Evolutionary conservation across 2,888 invertebrate genomes (phyloP), one percentile per base, ranked within the genome.

Genomic region (Entomobrya multifasciata): DNA sequence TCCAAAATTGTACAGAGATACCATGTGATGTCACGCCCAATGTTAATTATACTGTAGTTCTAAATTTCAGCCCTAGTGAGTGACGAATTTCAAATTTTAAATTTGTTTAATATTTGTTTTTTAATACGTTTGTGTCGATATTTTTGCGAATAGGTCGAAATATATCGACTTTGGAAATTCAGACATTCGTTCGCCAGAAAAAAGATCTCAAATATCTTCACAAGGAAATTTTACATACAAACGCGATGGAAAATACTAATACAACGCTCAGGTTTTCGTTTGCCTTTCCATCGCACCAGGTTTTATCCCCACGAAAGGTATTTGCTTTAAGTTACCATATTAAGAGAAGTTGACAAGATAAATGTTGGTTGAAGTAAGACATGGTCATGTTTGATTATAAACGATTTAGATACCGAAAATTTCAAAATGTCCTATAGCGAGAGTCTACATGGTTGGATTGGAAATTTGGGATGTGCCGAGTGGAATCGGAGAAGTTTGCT

Each of bases 401-500:
- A n/a, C n/a, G n/a, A n/a, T n/a, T n/a, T n/a, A n/a, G n/a, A n/a
- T 57, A 0, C 30, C 62, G 83, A 83, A 65, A 41, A n/a, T n/a
- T 13, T 11, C 13, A 13, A 83, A 76, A 65, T 83, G 83, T 22
- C 4, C 36, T 20, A 27, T 22, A 3, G 30, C 10, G 11, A 25
- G 20, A 20, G 2, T 36, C 17, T 84, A 77, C 17, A 27, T 57
- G 22, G 41, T 84, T 6, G 77, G 84, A 78, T 44, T 84, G 17
- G 84, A 84, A 57, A 77, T 84, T 2, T 84, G 84, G 84, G 84
- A 84, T 30, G 60, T 78, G 25, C 3, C 65, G 13, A 84, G 67
- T 47, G 78, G 78, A 25, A 55, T 84, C 44, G 84, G 84, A 57
- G 84, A 84, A 57, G 22, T 84, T n/a, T 84, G 84, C n/a, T 36